Evolutionary conservation across 2,797 vertebrate genomes (phyloP).

Genomic region (Microhierax caerulescens): DNA sequence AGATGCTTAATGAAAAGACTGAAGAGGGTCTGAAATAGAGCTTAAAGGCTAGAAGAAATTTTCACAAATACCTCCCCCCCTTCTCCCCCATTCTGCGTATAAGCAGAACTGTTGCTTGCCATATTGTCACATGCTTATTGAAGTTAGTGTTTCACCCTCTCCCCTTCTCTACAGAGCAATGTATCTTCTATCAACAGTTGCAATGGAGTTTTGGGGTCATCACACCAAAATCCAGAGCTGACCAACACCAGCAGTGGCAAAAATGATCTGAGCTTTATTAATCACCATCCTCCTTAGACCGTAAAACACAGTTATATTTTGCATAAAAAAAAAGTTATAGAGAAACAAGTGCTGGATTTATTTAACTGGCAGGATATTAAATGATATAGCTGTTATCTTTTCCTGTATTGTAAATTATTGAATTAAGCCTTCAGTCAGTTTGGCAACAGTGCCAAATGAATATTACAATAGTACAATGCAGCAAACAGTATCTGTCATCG

Average conservation of each 20-base stretch:
- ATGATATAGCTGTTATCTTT: conserved; percentile 54
- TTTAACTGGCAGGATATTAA: conserved; percentile 58
- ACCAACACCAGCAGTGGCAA: background rate
- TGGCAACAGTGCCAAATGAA: conserved; percentile 41
- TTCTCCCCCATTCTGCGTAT: background rate
- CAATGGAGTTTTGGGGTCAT: background rate
- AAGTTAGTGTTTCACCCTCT: background rate
- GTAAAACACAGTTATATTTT: background rate
- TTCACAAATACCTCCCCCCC: background rate
- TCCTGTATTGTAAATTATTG: conserved; percentile 42
- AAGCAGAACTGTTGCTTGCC: background rate
- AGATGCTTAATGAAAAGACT: background rate
- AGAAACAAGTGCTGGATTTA: conserved; percentile 3
- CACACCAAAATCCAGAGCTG: background rate
- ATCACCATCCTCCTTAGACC: background rate
- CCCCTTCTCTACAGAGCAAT: background rate
- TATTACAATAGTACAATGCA: background rate
- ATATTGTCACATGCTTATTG: background rate
- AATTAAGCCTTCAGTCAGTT: conserved; percentile 59
- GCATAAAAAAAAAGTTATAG: background rate
- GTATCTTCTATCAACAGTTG: background rate
- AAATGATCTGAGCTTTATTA: background rate
- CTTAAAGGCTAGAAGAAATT: background rate
- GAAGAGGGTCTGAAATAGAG: background rate
- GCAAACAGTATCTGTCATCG: conserved; percentile 25